Base-by-base conservation (phyloP, 1,140 invertebrate species). In the Ephestia elutella region DNA sequence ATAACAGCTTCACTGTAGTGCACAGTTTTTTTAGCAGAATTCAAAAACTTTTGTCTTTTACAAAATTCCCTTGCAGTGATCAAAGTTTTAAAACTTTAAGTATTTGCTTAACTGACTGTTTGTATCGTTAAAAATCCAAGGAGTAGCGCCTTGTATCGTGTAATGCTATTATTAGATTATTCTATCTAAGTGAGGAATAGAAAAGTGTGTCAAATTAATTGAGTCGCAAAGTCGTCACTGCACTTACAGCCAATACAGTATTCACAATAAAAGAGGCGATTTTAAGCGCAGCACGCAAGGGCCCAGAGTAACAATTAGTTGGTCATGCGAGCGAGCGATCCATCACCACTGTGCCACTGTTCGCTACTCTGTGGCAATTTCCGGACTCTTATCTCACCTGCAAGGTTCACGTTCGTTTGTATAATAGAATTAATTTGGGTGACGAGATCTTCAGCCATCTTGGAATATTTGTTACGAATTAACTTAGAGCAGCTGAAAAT, bases 351-450 rank as follows among this genome's bases (percentile, higher is more conserved):
- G 68, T 63, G 73, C 73, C 73, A 70, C 72, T 74, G 68, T 73
- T 73, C 73, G 73, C 76, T 73, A 80, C 79, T 79, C 73, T 66
- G 71, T 77, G 72, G 81, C 79, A 87, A 87, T 87, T 87, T 87
- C 84, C 84, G 81, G 75, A 62, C 59, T 70, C 82, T 84, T 87
- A 87, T 87, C 84, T 86, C 71, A 67, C 65, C 75, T 71, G 68
- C 63, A 48, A 74, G 70, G 73, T 75, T 82, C 75, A 80, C 80
- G 74, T 75, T 65, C 53, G 82, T 81, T 80, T 81, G 78, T 78
- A 82, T 80, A 82, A 81, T 72, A 74, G 73, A 84, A 84, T 87
- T 83, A 87, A n/a, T n/a, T n/a, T 73, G 68, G 13, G n/a, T 44
- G 38, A 35, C 32, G 10, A 44, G 13, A 44, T 44, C 38, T 2